Conservation (phyloP, 2,888 invertebrate genomes). For the Danaus chrysippus region DNA sequence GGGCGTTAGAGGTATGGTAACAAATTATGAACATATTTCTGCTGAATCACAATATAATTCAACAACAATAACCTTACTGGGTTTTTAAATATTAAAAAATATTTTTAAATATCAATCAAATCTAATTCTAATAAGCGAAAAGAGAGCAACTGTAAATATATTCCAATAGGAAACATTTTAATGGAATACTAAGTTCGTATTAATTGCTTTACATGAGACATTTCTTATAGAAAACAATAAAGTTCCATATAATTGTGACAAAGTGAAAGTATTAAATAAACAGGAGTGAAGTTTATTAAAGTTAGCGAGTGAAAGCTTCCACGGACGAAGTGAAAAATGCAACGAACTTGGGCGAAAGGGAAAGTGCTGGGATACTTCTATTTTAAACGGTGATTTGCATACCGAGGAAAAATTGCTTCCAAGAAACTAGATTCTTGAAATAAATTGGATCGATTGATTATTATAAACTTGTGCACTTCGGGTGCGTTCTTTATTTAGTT, state of each 20-base stretch:
- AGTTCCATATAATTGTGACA: slow-evolving; percentile 7
- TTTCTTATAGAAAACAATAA: background rate
- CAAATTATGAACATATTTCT: background rate
- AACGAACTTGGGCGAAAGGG: slow-evolving; percentile 58
- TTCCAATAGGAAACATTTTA: no score
- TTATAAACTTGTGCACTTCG: no score
- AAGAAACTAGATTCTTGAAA: slow-evolving; percentile 4
- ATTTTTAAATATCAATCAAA: no score
- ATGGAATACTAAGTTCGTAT: no score
- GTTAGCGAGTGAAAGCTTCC: slow-evolving; percentile 55
- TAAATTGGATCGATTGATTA: background rate
- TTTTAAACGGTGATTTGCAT: slow-evolving; percentile 32
- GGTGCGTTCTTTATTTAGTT: no score
- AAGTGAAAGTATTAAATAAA: slow-evolving; percentile 16
- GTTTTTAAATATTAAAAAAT: no score
- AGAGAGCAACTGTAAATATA: no score
- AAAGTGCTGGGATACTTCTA: slow-evolving; percentile 46
- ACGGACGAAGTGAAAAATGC: slow-evolving; percentile 68
- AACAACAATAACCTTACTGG: no score
- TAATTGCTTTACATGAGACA: no score
- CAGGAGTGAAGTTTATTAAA: slow-evolving; percentile 43
- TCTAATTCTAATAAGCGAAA: no score
- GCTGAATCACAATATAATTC: no score
- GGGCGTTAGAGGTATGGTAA: slow-evolving; percentile 42
- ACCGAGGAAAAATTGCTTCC: slow-evolving; percentile 22